Conservation (phyloP, 2,797 vertebrate genomes). For the Holocentrus rufus region DNA sequence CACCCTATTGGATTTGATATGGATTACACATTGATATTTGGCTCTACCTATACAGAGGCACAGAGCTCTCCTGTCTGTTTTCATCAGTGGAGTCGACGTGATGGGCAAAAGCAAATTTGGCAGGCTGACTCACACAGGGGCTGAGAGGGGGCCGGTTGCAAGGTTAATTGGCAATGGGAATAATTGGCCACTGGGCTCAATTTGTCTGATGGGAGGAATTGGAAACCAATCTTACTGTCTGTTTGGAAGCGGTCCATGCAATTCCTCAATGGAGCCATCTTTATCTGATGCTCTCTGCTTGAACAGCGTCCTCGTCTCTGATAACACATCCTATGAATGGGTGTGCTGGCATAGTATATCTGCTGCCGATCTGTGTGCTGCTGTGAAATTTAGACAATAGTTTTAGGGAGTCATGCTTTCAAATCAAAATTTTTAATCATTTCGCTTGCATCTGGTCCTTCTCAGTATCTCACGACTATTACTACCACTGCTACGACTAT, state of each 20-base stretch:
- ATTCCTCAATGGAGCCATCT: slow-evolving; percentile 67
- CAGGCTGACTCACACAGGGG: slow-evolving; percentile 65
- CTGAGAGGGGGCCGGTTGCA: slow-evolving; percentile 67
- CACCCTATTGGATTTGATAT: slow-evolving; percentile 18
- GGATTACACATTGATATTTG: slow-evolving; percentile 61
- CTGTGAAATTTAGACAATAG: slow-evolving; percentile 26
- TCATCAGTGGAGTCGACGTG: slow-evolving; percentile 73
- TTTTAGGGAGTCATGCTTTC: slow-evolving; percentile 18
- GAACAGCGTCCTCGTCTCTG: slow-evolving; percentile 43
- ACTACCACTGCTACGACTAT: no score
- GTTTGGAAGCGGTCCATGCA: slow-evolving; percentile 70
- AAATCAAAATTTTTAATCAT: slow-evolving; percentile 26
- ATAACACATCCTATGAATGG: slow-evolving; percentile 20
- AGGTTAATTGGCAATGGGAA: slow-evolving; percentile 84
- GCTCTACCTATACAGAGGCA: slow-evolving; percentile 34
- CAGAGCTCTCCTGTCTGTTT: slow-evolving; percentile 75
- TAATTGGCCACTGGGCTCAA: slow-evolving; percentile 82
- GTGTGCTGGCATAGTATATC: slow-evolving; percentile 15
- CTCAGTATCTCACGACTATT: neutral
- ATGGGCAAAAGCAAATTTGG: slow-evolving; percentile 78
- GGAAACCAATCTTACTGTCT: slow-evolving; percentile 75
- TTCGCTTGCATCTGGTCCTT: neutral
- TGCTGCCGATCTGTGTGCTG: slow-evolving; percentile 23
- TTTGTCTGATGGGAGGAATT: slow-evolving; percentile 81
- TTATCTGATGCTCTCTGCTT: slow-evolving; percentile 62